A percentile compares a stretch with the other conserved stretches of the same genome.
phyloP scores from a whole-genome alignment of 2,797 vertebrate genomes.

The Echeneis naucrates region DNA sequence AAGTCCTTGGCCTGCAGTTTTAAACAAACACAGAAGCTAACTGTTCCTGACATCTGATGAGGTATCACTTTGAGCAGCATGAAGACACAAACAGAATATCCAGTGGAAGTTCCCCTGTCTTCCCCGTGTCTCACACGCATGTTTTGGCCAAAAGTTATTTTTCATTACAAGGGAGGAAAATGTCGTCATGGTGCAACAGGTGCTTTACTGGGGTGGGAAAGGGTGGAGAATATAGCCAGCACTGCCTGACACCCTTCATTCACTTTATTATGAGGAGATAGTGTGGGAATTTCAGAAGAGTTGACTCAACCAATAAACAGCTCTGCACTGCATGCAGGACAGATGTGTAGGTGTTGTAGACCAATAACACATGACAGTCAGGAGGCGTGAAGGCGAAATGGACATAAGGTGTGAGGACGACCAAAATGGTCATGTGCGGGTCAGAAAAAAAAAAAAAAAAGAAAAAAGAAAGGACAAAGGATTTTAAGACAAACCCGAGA shows the following conservation, averaged over 20 bases:
- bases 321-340: constrained; percentile 51
- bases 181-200: constrained; percentile 66
- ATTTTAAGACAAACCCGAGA: neutral
- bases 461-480: neutral
- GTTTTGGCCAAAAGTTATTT: constrained; percentile 56
- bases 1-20: constrained; percentile 47
- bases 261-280: constrained; percentile 62
- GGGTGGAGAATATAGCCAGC: constrained; percentile 46
- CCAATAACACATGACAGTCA: constrained; percentile 51
- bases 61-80: constrained; percentile 43
- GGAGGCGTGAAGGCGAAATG: constrained; percentile 34
- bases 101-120: constrained; percentile 45
- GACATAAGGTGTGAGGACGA: constrained; percentile 22
- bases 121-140: constrained; percentile 30
- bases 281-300: constrained; percentile 62
- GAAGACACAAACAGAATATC: constrained; percentile 55
- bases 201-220: constrained; percentile 56
- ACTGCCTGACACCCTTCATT: constrained; percentile 62
- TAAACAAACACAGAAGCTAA: constrained; percentile 69
- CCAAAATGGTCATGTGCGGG: neutral
- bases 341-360: constrained; percentile 65
- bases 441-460: constrained; percentile 9
- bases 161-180: constrained; percentile 62
- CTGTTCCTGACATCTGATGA: constrained; percentile 63
- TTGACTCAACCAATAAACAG: constrained; percentile 68